Conservation (phyloP, 2,113 vertebrate genomes). For the Perca fluviatilis region DNA sequence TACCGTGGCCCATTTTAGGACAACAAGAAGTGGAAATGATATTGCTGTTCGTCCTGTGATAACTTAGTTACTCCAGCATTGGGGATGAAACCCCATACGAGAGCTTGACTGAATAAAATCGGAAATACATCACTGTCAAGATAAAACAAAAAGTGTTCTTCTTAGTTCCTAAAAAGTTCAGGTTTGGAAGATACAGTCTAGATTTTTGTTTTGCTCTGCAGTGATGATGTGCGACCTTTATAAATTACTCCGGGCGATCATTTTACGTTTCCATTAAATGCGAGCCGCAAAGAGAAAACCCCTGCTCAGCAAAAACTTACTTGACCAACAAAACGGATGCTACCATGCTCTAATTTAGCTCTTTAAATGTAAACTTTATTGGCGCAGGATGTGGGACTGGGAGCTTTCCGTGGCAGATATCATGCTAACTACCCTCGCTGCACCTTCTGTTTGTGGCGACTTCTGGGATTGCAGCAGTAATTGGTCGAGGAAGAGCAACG, state of each 20-base stretch:
- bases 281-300: background rate
- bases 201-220: background rate
- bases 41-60: background rate
- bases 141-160: background rate
- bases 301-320: slow-evolving; percentile 6
- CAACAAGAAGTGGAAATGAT: background rate
- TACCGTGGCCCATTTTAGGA: background rate
- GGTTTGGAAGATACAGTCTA: background rate
- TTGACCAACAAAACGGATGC: slow-evolving; percentile 10
- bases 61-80: background rate
- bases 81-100: slow-evolving; percentile 5
- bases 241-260: background rate
- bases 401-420: background rate
- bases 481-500: slow-evolving; percentile 34
- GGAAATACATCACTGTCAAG: background rate
- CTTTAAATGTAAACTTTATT: slow-evolving; percentile 52
- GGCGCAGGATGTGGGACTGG: background rate
- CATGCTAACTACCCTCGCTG: slow-evolving; percentile 3
- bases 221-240: background rate
- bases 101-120: background rate
- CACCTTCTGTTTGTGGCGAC: slow-evolving; percentile 21
- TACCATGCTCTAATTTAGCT: background rate
- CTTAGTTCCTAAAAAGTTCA: background rate
- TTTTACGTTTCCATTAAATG: slow-evolving; percentile 7
- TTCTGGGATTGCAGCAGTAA: slow-evolving; percentile 51